Evolutionary conservation across 1,140 invertebrate genomes (phyloP).

Genomic region (Ostrea edulis): DNA sequence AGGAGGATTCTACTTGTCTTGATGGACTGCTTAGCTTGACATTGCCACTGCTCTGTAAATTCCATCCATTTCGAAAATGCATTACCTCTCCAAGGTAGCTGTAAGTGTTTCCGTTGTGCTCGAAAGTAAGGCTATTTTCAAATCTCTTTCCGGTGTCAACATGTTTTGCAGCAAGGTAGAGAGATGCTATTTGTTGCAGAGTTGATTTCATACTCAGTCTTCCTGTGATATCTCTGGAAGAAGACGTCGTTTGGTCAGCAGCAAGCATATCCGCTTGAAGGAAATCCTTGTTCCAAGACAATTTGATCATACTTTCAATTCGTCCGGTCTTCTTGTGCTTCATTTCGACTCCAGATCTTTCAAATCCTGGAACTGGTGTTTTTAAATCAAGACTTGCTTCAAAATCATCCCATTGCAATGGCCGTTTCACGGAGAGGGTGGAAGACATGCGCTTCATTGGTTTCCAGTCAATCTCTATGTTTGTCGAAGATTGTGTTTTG

Average conservation of each 20-base stretch:
- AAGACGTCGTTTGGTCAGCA: not conserved
- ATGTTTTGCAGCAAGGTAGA: constrained; percentile 29
- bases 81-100: constrained; percentile 38
- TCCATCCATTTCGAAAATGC: constrained; percentile 39
- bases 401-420: constrained; percentile 22
- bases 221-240: not conserved
- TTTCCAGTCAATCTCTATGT: constrained; percentile 51
- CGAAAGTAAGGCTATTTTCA: constrained; percentile 18
- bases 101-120: constrained; percentile 43
- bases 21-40: not conserved
- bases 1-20: constrained; percentile 12
- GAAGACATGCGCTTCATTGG: constrained; percentile 48
- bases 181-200: not conserved
- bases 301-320: constrained; percentile 33
- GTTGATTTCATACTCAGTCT: constrained; percentile 37
- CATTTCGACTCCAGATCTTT: constrained; percentile 40
- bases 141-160: constrained; percentile 15
- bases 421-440: constrained; percentile 26
- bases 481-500: constrained; percentile 37
- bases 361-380: constrained; percentile 42
- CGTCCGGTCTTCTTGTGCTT: constrained; percentile 2
- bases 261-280: constrained; percentile 45
- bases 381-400: constrained; percentile 44
- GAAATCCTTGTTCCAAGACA: constrained; percentile 22
- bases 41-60: constrained; percentile 43